These are phyloP conservation scores for Syngnathoides biaculeatus DNA, from an alignment of 2,113 vertebrate species.

Conservation along the genomic window DNA sequence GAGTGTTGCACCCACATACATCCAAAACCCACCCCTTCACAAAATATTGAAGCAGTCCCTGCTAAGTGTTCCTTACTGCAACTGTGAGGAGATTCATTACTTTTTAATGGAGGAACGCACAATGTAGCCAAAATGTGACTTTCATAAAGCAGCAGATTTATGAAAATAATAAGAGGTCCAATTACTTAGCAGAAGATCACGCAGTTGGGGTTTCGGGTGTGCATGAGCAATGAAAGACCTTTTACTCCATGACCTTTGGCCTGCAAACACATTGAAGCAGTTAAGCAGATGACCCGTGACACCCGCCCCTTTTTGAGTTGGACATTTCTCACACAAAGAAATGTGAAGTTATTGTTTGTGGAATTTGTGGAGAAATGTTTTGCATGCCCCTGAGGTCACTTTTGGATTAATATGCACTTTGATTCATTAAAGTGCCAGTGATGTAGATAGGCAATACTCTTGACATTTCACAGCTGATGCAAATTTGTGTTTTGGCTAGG, in stretches of 20 bases:
- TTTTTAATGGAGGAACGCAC: neutral
- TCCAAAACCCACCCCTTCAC: neutral
- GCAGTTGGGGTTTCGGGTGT: neutral
- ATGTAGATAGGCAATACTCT: neutral
- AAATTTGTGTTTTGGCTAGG: slow-evolving; percentile 3
- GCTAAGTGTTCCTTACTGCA: neutral
- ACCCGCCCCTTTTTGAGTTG: slow-evolving; percentile 1
- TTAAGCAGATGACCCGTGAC: slow-evolving; percentile 22
- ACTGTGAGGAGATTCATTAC: neutral
- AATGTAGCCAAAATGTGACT: neutral
- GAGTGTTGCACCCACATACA: too few relatives aligned
- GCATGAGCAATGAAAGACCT: neutral
- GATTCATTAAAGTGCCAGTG: neutral
- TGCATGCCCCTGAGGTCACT: neutral
- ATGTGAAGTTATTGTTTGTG: neutral
- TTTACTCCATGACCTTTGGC: slow-evolving; percentile 6
- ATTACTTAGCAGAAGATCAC: neutral
- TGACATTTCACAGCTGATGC: slow-evolving; percentile 10
- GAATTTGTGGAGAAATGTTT: neutral
- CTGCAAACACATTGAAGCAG: slow-evolving; percentile 11
- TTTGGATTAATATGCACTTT: neutral
- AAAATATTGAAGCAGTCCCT: neutral
- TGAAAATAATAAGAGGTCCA: neutral
- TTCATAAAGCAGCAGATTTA: slow-evolving; percentile 1
- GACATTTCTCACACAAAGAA: slow-evolving; percentile 1